Conservation (phyloP, 2,888 invertebrate species). For the Sarcophaga variegata region DNA sequence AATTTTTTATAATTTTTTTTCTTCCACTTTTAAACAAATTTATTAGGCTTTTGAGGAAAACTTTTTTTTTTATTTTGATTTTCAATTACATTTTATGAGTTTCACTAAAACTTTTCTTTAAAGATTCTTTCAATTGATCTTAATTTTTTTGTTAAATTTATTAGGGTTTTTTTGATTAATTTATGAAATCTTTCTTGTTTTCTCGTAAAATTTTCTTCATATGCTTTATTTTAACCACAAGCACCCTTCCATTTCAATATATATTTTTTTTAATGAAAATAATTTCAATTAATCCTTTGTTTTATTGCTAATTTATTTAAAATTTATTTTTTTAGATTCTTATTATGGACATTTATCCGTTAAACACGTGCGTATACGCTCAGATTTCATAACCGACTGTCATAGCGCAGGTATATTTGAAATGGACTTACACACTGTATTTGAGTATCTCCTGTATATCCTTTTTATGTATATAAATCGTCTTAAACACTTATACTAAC, state of each 20-base stretch:
- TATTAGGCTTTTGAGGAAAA: too few relatives aligned
- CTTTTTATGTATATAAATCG: constrained; percentile 47
- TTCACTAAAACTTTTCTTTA: neutral
- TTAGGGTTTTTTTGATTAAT: neutral
- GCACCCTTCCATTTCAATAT: neutral
- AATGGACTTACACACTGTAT: constrained; percentile 55
- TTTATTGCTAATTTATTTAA: constrained; percentile 13
- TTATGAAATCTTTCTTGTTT: neutral
- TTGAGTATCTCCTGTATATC: constrained; percentile 67
- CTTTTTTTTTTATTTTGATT: too few relatives aligned
- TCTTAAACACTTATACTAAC: constrained; percentile 57
- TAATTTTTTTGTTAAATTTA: neutral
- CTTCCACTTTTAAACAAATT: too few relatives aligned
- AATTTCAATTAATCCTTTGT: too few relatives aligned
- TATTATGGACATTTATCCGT: constrained; percentile 60
- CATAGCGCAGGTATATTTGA: constrained; percentile 70
- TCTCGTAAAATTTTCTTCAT: neutral
- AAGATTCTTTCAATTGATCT: too few relatives aligned
- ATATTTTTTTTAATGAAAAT: neutral
- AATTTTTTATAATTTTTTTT: too few relatives aligned
- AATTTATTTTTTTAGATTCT: neutral
- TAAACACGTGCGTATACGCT: constrained; percentile 78
- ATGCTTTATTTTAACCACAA: too few relatives aligned
- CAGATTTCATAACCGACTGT: constrained; percentile 80
- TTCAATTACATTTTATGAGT: neutral